A percentile compares a stretch with the other conserved stretches of the same genome.
Evolutionary conservation across 2,113 vertebrate species (phyloP).

Genomic region (Phyllopteryx taeniolatus): DNA sequence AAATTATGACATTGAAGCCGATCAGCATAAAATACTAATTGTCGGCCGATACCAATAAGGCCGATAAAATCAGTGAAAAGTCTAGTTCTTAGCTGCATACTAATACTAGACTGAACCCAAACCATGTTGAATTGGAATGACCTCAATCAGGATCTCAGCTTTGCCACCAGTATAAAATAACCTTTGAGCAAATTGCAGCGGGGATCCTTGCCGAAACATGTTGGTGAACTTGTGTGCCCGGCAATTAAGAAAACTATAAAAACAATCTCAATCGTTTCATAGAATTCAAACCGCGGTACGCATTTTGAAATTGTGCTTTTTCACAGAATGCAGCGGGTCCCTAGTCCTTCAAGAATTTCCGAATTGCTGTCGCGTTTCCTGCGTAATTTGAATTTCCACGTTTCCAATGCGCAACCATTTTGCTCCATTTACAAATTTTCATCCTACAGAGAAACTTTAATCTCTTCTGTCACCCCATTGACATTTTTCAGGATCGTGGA

Average conservation of each 20-base stretch:
- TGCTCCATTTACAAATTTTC: conserved; percentile 30
- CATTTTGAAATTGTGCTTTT: background rate
- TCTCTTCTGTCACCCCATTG: conserved; percentile 66
- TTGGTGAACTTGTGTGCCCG: background rate
- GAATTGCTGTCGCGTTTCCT: background rate
- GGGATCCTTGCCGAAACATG: background rate
- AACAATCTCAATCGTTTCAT: background rate
- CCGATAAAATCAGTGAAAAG: no score
- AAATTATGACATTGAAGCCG: no score
- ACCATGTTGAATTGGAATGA: background rate
- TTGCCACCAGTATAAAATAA: background rate
- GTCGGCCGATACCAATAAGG: no score
- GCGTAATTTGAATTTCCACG: conserved; percentile 20
- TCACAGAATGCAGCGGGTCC: background rate
- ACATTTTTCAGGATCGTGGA: conserved; percentile 71
- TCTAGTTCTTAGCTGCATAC: no score
- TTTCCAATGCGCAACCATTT: conserved; percentile 29
- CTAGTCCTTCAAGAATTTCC: background rate
- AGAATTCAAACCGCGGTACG: background rate
- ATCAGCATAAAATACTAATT: no score
- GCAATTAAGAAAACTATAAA: background rate
- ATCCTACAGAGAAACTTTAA: conserved; percentile 57
- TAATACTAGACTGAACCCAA: background rate
- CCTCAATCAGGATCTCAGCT: background rate
- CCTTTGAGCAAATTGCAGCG: background rate